Evolutionary conservation across 1,140 invertebrate species (phyloP).

Genomic region (Ips nitidus): DNA sequence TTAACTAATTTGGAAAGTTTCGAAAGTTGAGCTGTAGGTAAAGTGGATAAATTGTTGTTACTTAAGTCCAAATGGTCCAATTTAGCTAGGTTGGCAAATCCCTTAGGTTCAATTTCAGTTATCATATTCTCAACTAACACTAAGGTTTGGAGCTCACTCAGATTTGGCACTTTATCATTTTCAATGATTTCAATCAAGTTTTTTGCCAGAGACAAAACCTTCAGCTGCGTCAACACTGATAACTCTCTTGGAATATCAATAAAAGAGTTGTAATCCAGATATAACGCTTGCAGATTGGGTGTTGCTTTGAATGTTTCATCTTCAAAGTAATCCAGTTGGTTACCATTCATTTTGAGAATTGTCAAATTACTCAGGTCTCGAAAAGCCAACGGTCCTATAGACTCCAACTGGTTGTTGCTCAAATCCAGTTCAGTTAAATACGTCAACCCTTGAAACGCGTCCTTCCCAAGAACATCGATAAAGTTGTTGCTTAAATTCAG

Average conservation of each 20-base stretch:
- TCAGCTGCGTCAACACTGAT: constrained; percentile 63
- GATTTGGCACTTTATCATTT: constrained; percentile 65
- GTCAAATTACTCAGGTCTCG: constrained; percentile 69
- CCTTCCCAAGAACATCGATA: constrained; percentile 69
- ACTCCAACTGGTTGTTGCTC: constrained; percentile 74
- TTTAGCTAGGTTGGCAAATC: constrained; percentile 68
- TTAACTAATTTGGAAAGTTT: constrained; percentile 72
- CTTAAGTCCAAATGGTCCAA: constrained; percentile 75
- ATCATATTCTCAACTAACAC: constrained; percentile 74
- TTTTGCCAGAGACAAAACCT: constrained; percentile 68
- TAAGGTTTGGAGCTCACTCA: constrained; percentile 66
- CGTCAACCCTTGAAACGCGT: constrained; percentile 73
- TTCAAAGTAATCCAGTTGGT: constrained; percentile 71
- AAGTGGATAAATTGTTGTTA: constrained; percentile 76
- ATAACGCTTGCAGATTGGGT: constrained; percentile 66
- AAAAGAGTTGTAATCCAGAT: constrained; percentile 75
- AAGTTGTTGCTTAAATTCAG: constrained; percentile 78
- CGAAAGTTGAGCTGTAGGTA: constrained; percentile 73
- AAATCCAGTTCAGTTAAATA: constrained; percentile 69
- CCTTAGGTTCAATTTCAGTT: constrained; percentile 63
- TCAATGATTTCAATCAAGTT: constrained; percentile 71
- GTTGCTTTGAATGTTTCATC: constrained; percentile 70
- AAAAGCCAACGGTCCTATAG: constrained; percentile 70
- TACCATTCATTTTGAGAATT: constrained; percentile 73
- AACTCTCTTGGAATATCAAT: constrained; percentile 70